Base-by-base conservation (phyloP, 2,888 invertebrate genomes). In the Diploptera punctata region DNA sequence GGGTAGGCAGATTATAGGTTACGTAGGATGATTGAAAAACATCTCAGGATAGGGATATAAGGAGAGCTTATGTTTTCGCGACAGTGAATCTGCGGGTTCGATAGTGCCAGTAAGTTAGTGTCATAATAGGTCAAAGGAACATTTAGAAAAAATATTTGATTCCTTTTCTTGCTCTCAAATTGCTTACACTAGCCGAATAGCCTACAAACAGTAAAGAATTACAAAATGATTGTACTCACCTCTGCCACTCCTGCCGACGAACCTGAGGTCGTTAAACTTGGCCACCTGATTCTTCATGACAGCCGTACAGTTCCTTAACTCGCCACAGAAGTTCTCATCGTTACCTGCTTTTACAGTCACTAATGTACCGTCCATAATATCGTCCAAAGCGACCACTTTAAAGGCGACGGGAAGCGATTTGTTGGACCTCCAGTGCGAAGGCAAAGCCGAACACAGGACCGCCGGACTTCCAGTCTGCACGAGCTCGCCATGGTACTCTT, bases 201-300 rank as follows among this genome's bases (percentile, higher is more conserved):
- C 5, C 33, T 33, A 33, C 10, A 7, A 33, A 33, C 33, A 38
- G 38, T 38, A 38, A 38, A 9, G 5, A 38, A 13, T 9, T 9
- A 38, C 7, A 38, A 38, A 9, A 18, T 21, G 24, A n/a, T 31
- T 0, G 10, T 16, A 73, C 82, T 84, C 80, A 91, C 99, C 99
- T 82, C 99, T 87, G 1, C 99, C 99, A 77, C 97, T 97, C 73
- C 98, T 89, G 5, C 99, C 99, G 70, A 99, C 98, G 84, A 99
- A 99, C 80, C 99, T 88, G 69, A 99, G 88, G 87, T 99, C 99
- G 81, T 97, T 98, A 87, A 99, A 99, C 85, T 98, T 97, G 43
- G 99, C 99, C 77, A 99, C 95, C 83, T 98, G 96, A 81, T 97
- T 97, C 86, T 98, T 98, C 93, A 99, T 96, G 77, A 96, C 91